These are phyloP conservation scores for Indicator maculatus DNA, from an alignment of 2,113 vertebrate genomes.

Conservation along the genomic window DNA sequence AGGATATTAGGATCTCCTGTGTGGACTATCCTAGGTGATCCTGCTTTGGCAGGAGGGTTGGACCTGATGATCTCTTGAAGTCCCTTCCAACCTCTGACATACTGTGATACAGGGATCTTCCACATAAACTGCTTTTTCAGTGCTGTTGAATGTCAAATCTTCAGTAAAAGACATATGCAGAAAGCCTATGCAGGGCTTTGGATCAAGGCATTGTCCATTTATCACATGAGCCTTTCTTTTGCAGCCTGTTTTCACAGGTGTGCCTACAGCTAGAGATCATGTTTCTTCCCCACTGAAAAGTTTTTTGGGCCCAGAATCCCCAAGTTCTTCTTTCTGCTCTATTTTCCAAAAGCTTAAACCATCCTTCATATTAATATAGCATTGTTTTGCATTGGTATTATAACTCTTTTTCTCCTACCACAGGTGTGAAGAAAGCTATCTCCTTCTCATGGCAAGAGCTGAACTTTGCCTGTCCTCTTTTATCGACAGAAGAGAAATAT, in stretches of 20 bases:
- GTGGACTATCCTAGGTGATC: no score
- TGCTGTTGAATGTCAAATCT: not conserved
- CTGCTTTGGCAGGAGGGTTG: no score
- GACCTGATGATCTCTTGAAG: no score
- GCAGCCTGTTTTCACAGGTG: not conserved
- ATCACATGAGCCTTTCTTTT: not conserved
- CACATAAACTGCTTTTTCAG: not conserved
- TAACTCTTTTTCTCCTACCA: accelerated
- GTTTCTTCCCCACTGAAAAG: not conserved
- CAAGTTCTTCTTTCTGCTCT: not conserved
- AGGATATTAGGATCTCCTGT: not conserved
- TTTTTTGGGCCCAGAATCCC: not conserved
- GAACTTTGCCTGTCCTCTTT: not conserved
- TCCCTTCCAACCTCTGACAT: no score
- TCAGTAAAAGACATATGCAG: not conserved
- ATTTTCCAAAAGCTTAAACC: not conserved
- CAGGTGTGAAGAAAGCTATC: not conserved
- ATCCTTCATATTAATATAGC: not conserved
- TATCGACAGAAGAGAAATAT: not conserved
- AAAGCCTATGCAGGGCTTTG: not conserved
- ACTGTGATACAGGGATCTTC: not conserved
- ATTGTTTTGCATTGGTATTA: not conserved
- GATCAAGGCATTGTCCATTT: not conserved
- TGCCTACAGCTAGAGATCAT: not conserved
- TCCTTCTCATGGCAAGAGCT: not conserved